Percentiles rank a stretch among this genome's conserved stretches.
phyloP scores from a whole-genome alignment of 2,888 invertebrate species.

The Pterostichus madidus region DNA sequence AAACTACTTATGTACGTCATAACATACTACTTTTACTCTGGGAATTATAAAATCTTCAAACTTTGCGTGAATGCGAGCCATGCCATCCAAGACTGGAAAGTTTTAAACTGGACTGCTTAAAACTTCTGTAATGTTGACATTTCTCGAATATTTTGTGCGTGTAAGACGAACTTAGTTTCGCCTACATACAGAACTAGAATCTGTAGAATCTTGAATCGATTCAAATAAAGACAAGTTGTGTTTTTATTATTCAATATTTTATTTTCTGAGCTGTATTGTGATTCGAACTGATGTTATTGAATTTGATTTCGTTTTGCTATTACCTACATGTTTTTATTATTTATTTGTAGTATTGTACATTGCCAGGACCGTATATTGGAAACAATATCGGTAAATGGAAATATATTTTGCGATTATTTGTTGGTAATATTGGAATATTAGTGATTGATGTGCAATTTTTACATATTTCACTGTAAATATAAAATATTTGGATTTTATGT shows the following conservation, averaged over 20 bases:
- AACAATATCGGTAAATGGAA: neutral
- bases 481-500: neutral
- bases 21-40: slow-evolving; percentile 15
- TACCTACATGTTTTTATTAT: neutral
- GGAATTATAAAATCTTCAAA: slow-evolving; percentile 33
- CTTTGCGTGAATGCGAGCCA: slow-evolving; percentile 4
- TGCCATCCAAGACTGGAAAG: slow-evolving; percentile 17
- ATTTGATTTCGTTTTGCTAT: slow-evolving; percentile 2
- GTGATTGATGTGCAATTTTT: neutral
- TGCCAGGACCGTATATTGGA: neutral
- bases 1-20: slow-evolving; percentile 17
- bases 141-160: slow-evolving; percentile 53
- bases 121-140: slow-evolving; percentile 53
- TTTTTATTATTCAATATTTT: slow-evolving; percentile 21
- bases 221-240: slow-evolving; percentile 1
- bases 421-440: neutral
- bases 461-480: neutral
- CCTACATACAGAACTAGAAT: neutral
- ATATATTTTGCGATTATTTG: neutral
- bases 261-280: neutral
- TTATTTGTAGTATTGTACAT: neutral
- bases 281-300: neutral
- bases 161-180: neutral
- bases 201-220: slow-evolving; percentile 10
- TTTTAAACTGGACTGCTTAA: slow-evolving; percentile 39